Percentiles rank a stretch among this genome's conserved stretches.
Evolutionary conservation across 2,113 vertebrate genomes (phyloP).

Genomic region (Halcyon senegalensis): DNA sequence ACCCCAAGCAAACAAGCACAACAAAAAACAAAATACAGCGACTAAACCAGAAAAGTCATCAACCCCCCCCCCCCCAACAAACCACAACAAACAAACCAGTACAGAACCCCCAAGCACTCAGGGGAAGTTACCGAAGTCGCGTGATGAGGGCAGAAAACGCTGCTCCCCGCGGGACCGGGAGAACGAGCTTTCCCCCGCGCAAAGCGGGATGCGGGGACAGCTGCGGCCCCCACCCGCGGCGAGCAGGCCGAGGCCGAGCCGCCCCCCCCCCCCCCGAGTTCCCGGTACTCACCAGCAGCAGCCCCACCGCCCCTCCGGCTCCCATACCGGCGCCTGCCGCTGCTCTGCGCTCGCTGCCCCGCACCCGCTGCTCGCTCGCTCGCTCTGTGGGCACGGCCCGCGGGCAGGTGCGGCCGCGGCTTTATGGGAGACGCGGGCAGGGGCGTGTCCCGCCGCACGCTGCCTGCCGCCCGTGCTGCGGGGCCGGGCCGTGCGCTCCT

Average conservation of each 20-base stretch:
- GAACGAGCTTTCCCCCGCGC: rapidly evolving
- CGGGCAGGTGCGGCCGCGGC: too few relatives aligned
- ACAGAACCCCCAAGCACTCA: background rate
- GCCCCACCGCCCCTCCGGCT: rapidly evolving
- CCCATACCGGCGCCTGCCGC: rapidly evolving
- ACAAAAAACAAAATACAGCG: too few relatives aligned
- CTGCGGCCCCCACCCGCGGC: background rate
- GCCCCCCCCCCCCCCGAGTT: rapidly evolving
- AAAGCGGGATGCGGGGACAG: rapidly evolving
- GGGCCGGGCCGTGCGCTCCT: background rate
- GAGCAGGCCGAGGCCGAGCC: rapidly evolving
- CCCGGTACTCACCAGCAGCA: background rate
- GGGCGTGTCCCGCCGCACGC: too few relatives aligned
- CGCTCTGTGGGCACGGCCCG: too few relatives aligned
- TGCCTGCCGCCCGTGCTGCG: too few relatives aligned
- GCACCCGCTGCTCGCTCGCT: too few relatives aligned
- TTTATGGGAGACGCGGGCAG: too few relatives aligned
- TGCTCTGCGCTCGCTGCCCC: rapidly evolving
- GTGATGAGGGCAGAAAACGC: rapidly evolving
- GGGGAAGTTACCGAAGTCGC: rapidly evolving
- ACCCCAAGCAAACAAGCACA: too few relatives aligned
- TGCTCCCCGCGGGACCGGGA: rapidly evolving
- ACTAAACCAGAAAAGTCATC: background rate
- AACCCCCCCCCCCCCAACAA: too few relatives aligned
- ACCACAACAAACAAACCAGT: too few relatives aligned